These are phyloP conservation scores for Bubo blakistoni DNA, from an alignment of 2,113 vertebrate genomes.

Conservation along the genomic window DNA sequence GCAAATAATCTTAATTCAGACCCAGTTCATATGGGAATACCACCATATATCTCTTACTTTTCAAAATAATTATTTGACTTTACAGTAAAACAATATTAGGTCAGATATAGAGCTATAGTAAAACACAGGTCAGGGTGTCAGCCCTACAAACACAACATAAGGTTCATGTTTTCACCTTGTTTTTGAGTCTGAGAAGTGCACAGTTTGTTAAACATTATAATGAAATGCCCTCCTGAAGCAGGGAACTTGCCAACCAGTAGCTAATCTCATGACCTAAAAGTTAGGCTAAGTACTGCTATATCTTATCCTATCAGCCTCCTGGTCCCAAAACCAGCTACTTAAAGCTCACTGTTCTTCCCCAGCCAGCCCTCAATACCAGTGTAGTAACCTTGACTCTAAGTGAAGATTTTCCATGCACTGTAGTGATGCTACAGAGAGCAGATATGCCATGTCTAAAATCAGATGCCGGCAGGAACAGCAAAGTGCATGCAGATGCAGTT, in stretches of 20 bases:
- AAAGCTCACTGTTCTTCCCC: not conserved
- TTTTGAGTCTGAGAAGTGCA: not conserved
- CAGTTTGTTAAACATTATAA: not conserved
- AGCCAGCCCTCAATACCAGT: not conserved
- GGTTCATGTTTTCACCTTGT: not conserved
- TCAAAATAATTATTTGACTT: not conserved
- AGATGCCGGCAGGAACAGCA: not conserved
- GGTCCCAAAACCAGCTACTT: not conserved
- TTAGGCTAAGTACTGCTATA: not conserved
- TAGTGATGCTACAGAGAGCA: not conserved
- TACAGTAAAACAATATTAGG: not conserved
- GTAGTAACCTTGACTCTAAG: not conserved
- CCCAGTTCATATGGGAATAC: not conserved
- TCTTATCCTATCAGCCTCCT: not conserved
- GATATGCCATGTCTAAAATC: not conserved
- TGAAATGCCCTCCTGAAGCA: not conserved
- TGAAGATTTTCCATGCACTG: accelerated
- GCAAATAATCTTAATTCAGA: not conserved
- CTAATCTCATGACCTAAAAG: not conserved
- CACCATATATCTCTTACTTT: not conserved
- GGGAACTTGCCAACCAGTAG: not conserved
- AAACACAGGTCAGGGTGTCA: not conserved
- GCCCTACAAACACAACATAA: not conserved
- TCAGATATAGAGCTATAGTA: not conserved
- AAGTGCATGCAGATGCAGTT: not conserved